Percentiles rank a stretch among this genome's conserved stretches.
These are phyloP conservation scores for Globodera ellingtonae DNA, from an alignment of 1,140 invertebrate species.

Conservation along the genomic window DNA sequence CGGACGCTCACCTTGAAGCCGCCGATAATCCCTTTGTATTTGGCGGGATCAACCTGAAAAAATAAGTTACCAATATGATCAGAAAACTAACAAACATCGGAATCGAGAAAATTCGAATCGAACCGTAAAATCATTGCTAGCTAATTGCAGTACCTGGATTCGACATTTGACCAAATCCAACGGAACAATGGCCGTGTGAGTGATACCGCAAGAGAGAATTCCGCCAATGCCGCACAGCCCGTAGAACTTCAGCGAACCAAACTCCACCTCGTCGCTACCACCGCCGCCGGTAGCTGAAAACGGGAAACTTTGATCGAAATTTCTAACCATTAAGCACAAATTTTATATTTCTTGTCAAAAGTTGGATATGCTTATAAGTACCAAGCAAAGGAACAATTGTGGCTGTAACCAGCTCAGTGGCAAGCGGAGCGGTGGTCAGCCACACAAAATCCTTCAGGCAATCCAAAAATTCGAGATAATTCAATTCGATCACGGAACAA, in stretches of 20 bases:
- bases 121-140: neutral
- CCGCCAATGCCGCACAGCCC: constrained; percentile 85
- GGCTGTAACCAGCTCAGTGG: constrained; percentile 20
- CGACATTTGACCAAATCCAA: constrained; percentile 96
- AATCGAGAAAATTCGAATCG: too few relatives aligned
- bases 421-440: constrained; percentile 17
- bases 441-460: constrained; percentile 36
- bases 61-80: constrained; percentile 53
- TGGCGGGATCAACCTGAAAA: constrained; percentile 75
- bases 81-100: too few relatives aligned
- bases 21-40: constrained; percentile 86
- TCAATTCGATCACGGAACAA: neutral
- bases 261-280: constrained; percentile 66
- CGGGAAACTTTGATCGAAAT: too few relatives aligned
- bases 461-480: neutral
- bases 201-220: constrained; percentile 90
- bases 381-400: constrained; percentile 15
- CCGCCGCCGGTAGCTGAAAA: neutral
- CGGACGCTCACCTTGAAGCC: constrained; percentile 79
- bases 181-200: constrained; percentile 83
- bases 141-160: constrained; percentile 77
- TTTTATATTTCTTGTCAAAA: too few relatives aligned
- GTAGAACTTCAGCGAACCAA: constrained; percentile 89
- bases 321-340: too few relatives aligned
- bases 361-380: neutral